Evolutionary conservation across 92 coral and sea anemone species (phyloP).

Genomic region (Heteractis magnifica): DNA sequence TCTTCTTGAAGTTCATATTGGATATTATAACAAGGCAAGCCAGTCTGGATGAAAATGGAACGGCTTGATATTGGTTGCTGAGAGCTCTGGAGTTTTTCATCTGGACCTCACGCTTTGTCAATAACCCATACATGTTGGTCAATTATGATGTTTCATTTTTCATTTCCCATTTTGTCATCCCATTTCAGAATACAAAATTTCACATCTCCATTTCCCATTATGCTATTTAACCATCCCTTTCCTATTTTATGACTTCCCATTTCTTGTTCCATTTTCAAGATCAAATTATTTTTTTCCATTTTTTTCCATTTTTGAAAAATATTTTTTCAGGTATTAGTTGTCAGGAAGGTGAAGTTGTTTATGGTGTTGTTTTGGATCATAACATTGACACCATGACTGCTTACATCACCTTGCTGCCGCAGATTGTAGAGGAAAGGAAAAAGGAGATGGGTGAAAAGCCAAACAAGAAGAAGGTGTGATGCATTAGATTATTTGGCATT

Average conservation of each 20-base stretch:
- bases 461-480: constrained; percentile 59
- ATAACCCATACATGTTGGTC: neutral
- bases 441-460: constrained; percentile 28
- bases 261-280: neutral
- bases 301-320: neutral
- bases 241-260: neutral
- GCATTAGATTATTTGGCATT: neutral
- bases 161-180: neutral
- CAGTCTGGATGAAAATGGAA: no score
- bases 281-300: neutral
- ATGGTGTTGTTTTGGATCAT: constrained; percentile 73
- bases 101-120: no score
- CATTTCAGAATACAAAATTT: no score
- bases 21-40: no score
- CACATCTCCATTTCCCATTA: no score
- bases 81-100: no score
- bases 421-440: constrained; percentile 59
- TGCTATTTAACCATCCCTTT: no score
- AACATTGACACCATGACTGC: constrained; percentile 60
- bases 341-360: constrained; percentile 66
- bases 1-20: neutral
- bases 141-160: neutral
- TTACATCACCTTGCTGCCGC: constrained; percentile 60
- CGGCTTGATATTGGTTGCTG: neutral
- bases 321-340: constrained; percentile 67